Evolutionary conservation across 2,888 invertebrate species (phyloP).

Genomic region (Ectobius pallidus): DNA sequence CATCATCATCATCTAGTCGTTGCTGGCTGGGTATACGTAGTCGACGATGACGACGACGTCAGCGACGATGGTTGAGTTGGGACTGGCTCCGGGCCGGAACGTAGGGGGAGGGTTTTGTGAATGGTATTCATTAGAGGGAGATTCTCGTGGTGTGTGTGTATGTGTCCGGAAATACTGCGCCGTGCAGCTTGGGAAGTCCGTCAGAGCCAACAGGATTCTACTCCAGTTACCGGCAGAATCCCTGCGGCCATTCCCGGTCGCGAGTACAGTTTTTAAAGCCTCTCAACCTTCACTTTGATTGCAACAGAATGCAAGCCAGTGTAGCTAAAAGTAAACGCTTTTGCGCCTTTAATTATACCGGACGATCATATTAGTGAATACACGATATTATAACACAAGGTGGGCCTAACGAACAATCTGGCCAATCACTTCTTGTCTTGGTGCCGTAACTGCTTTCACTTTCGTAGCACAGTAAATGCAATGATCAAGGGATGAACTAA

Average conservation of each 20-base stretch:
- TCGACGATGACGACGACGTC: neutral
- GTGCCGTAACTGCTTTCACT: too few relatives aligned
- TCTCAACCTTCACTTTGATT: neutral
- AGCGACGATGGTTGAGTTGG: neutral
- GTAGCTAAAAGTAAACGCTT: neutral
- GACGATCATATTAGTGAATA: too few relatives aligned
- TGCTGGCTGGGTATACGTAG: too few relatives aligned
- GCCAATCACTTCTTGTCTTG: too few relatives aligned
- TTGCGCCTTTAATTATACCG: too few relatives aligned
- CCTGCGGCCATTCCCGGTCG: neutral
- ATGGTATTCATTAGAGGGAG: constrained; percentile 38
- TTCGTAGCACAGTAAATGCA: too few relatives aligned
- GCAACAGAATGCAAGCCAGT: neutral
- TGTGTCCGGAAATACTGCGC: constrained; percentile 17
- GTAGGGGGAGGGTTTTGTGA: constrained; percentile 20
- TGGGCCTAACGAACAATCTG: too few relatives aligned
- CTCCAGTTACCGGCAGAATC: constrained; percentile 2
- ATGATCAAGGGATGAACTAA: too few relatives aligned
- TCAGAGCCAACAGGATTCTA: constrained; percentile 17
- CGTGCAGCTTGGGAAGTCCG: constrained; percentile 22
- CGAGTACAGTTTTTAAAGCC: neutral
- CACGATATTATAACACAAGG: too few relatives aligned
- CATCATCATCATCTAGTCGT: neutral
- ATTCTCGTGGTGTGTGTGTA: neutral
- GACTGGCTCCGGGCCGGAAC: constrained; percentile 15